Evolutionary conservation across 2,888 invertebrate genomes (phyloP).

Genomic region (Heteromurus nitidus): DNA sequence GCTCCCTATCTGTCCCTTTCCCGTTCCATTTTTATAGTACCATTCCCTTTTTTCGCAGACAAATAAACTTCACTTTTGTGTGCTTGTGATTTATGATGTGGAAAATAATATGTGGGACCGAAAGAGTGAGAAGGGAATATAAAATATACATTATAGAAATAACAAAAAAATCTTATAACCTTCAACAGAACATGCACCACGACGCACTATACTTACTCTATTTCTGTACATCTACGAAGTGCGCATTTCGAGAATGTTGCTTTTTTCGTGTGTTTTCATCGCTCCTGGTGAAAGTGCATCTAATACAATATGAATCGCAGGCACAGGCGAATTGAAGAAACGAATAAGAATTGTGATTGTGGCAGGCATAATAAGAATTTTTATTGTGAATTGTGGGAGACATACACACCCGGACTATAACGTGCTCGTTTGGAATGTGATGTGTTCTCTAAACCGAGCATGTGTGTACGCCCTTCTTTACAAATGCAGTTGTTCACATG

Average conservation of each 20-base stretch:
- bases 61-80: conserved; percentile 73
- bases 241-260: background rate
- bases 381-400: conserved; percentile 3
- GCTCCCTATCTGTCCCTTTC: conserved; percentile 40
- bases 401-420: background rate
- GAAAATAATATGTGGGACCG: conserved; percentile 70
- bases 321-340: background rate
- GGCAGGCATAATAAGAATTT: background rate
- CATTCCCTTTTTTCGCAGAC: conserved; percentile 62
- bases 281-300: conserved; percentile 29
- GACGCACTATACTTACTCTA: background rate
- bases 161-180: conserved; percentile 6
- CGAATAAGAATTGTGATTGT: background rate
- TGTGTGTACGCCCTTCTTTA: background rate
- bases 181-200: no score
- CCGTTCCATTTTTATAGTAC: conserved; percentile 35
- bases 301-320: conserved; percentile 19
- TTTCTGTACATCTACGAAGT: background rate
- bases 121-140: conserved; percentile 34
- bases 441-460: no score
- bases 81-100: conserved; percentile 71
- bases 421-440: conserved; percentile 5
- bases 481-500: background rate
- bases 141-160: conserved; percentile 27
- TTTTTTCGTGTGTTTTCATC: background rate